Conservation (phyloP, 2,113 vertebrate species). For the Grus americana region DNA sequence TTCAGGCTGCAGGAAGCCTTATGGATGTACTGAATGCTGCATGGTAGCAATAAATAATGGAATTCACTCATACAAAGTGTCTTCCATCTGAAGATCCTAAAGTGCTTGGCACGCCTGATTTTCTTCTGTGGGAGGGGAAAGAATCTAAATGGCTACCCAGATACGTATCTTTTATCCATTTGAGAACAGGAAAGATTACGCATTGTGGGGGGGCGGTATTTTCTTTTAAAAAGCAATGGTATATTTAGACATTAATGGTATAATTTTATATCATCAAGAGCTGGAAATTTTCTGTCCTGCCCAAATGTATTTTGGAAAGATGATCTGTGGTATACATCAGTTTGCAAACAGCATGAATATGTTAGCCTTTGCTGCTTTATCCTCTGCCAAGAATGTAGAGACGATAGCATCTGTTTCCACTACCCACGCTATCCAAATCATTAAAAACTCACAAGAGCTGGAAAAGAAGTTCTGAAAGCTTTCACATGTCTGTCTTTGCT, state of each 20-base stretch:
- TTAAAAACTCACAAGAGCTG: constrained; percentile 67
- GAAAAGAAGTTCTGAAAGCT: constrained; percentile 69
- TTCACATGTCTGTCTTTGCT: constrained; percentile 60
- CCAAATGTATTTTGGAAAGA: constrained; percentile 70
- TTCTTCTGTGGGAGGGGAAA: not conserved
- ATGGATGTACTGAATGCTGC: not conserved
- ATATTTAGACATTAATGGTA: constrained; percentile 41
- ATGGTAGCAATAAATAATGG: constrained; percentile 6
- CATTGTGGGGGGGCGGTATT: not conserved
- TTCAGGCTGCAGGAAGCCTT: constrained; percentile 20
- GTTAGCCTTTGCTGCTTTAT: constrained; percentile 78
- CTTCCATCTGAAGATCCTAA: constrained; percentile 33
- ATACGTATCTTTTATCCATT: not conserved
- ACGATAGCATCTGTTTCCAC: constrained; percentile 81
- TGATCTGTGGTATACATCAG: constrained; percentile 71
- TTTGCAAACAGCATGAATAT: constrained; percentile 78
- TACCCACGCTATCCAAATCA: constrained; percentile 69
- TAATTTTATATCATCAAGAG: constrained; percentile 25
- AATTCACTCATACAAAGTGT: not conserved
- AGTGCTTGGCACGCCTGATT: constrained; percentile 3
- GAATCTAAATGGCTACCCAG: constrained; percentile 2
- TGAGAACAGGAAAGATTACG: not conserved
- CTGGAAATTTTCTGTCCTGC: constrained; percentile 58
- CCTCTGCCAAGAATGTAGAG: constrained; percentile 73
- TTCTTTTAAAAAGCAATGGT: constrained; percentile 7